Evolutionary conservation across 2,888 invertebrate species (phyloP).

Genomic region (Bembecia ichneumoniformis): DNA sequence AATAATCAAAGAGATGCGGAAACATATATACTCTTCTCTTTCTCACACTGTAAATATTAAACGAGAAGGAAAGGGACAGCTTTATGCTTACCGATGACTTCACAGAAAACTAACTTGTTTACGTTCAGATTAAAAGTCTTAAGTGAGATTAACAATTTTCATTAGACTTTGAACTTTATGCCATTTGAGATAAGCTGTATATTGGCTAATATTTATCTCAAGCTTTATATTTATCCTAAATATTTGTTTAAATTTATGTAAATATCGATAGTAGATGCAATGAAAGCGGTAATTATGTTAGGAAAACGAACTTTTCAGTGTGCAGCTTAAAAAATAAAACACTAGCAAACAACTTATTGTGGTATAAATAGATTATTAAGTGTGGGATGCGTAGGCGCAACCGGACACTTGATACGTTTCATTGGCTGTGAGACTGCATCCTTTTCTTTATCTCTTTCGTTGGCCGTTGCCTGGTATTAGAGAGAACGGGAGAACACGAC

Average conservation of each 20-base stretch:
- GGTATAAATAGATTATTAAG: constrained; percentile 17
- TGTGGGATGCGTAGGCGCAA: constrained; percentile 48
- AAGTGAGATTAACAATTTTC: constrained; percentile 14
- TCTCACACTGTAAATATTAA: constrained; percentile 18
- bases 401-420: constrained; percentile 64
- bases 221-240: constrained; percentile 15
- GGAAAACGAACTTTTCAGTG: too few species aligned
- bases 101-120: constrained; percentile 37
- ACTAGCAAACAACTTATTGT: too few species aligned
- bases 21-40: constrained; percentile 30
- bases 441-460: constrained; percentile 41
- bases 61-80: constrained; percentile 24
- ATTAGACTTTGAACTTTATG: constrained; percentile 24
- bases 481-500: constrained; percentile 37
- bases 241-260: constrained; percentile 32
- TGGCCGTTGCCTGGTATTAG: constrained; percentile 10
- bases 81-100: constrained; percentile 30
- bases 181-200: constrained; percentile 2
- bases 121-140: constrained; percentile 21
- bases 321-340: too few species aligned
- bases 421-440: constrained; percentile 59
- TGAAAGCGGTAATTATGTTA: too few species aligned
- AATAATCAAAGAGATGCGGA: constrained; percentile 22
- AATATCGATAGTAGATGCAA: constrained; percentile 20
- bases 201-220: background rate